These are phyloP conservation scores for Drosophila elegans DNA, from an alignment of 1,140 invertebrate species.

Conservation along the genomic window DNA sequence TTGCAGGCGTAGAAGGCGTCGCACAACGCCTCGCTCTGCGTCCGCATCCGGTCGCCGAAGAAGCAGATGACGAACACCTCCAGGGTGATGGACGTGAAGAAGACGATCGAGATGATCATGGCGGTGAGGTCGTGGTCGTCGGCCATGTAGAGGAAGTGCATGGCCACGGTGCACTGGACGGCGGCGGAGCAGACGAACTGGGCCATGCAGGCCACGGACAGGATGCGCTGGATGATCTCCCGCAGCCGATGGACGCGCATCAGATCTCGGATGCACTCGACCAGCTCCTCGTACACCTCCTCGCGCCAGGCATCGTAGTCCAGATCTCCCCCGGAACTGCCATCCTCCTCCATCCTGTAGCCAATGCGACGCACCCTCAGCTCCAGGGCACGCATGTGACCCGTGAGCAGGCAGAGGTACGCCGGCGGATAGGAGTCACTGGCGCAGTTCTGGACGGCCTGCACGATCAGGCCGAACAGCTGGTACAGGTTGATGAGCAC, in stretches of 20 bases:
- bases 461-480: slow-evolving; percentile 60
- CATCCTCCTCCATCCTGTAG: not conserved
- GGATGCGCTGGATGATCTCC: slow-evolving; percentile 60
- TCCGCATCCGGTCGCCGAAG: slow-evolving; percentile 65
- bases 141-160: slow-evolving; percentile 71
- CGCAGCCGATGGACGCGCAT: slow-evolving; percentile 48
- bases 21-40: slow-evolving; percentile 57
- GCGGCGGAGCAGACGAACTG: slow-evolving; percentile 69
- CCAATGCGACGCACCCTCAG: slow-evolving; percentile 65
- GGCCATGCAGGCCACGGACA: slow-evolving; percentile 65
- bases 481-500: slow-evolving; percentile 54
- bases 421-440: slow-evolving; percentile 78
- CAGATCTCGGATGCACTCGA: slow-evolving; percentile 62
- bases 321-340: no score
- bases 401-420: slow-evolving; percentile 66
- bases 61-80: slow-evolving; percentile 76
- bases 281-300: slow-evolving; percentile 28
- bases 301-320: not conserved
- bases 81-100: slow-evolving; percentile 70
- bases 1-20: slow-evolving; percentile 75
- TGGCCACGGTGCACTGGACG: slow-evolving; percentile 71
- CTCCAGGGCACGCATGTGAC: slow-evolving; percentile 69
- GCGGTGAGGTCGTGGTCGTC: slow-evolving; percentile 58
- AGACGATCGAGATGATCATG: slow-evolving; percentile 67
- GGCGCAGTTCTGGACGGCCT: slow-evolving; percentile 70